These are phyloP conservation scores for Leptodactylus fallax DNA, from an alignment of 2,797 vertebrate species.

Conservation along the genomic window DNA sequence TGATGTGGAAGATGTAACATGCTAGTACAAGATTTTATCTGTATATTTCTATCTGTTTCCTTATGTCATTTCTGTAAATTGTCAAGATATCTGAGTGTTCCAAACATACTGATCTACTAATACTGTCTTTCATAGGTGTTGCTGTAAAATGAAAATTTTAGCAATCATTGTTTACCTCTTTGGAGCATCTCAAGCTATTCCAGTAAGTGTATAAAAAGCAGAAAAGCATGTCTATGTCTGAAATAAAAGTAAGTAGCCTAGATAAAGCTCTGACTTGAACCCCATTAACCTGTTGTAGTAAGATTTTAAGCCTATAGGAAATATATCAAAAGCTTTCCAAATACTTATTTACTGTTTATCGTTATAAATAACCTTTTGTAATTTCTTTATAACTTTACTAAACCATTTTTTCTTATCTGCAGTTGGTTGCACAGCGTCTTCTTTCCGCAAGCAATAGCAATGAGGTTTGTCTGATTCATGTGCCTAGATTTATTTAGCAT, in stretches of 20 bases:
- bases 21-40: too few relatives aligned
- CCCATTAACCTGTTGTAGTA: too few relatives aligned
- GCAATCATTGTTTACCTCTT: conserved; percentile 13
- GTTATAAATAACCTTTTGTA: neutral
- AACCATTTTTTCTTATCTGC: neutral
- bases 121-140: neutral
- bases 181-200: conserved; percentile 39
- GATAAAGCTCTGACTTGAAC: too few relatives aligned
- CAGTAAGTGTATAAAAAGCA: conserved; percentile 38
- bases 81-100: too few relatives aligned
- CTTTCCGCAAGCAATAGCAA: conserved; percentile 53
- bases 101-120: neutral
- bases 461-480: conserved; percentile 25
- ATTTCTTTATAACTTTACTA: neutral
- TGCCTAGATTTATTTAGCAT: neutral
- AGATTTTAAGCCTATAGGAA: too few relatives aligned
- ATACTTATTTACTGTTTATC: too few relatives aligned
- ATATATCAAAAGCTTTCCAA: too few relatives aligned
- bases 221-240: too few relatives aligned
- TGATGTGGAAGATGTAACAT: too few relatives aligned
- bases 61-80: too few relatives aligned
- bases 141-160: conserved; percentile 34
- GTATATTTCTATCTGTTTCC: too few relatives aligned
- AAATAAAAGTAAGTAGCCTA: too few relatives aligned
- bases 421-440: conserved; percentile 43